Evolutionary conservation across 2,113 vertebrate genomes (phyloP).

Genomic region (Spea bombifrons): DNA sequence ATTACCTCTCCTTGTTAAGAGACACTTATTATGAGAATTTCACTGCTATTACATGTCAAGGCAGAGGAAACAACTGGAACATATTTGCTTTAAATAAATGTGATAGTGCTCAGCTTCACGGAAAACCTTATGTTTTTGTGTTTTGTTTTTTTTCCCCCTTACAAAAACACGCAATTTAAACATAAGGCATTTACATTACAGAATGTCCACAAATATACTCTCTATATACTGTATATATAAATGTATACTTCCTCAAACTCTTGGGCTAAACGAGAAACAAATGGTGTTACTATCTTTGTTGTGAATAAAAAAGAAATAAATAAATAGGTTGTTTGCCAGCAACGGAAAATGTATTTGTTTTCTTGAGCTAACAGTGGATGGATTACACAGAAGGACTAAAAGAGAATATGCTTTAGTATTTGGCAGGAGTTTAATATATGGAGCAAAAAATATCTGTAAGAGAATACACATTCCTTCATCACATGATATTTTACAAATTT

Average conservation of each 20-base stretch:
- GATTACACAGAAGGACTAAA: constrained; percentile 27
- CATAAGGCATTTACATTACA: constrained; percentile 37
- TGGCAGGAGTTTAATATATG: constrained; percentile 22
- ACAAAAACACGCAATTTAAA: constrained; percentile 36
- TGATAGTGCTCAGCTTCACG: constrained; percentile 13
- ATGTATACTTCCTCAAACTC: constrained; percentile 11
- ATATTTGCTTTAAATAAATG: constrained; percentile 41
- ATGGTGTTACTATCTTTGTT: constrained; percentile 7
- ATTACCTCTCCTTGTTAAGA: constrained; percentile 42
- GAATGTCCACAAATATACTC: constrained; percentile 26
- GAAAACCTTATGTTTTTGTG: constrained; percentile 4
- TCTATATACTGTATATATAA: too few relatives aligned
- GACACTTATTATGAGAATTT: constrained; percentile 29
- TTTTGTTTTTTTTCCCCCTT: constrained; percentile 10
- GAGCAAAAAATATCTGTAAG: constrained; percentile 1
- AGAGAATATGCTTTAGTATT: constrained; percentile 22
- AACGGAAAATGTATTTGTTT: constrained; percentile 17
- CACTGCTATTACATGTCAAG: constrained; percentile 40
- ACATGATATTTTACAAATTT: too few relatives aligned
- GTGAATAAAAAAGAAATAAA: background rate
- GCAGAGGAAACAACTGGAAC: constrained; percentile 32
- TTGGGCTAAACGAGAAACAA: constrained; percentile 8
- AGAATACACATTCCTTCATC: background rate
- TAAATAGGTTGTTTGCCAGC: background rate
- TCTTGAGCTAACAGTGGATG: constrained; percentile 6